Conservation (phyloP, 2,113 vertebrate species). For the Tupaia tana region DNA sequence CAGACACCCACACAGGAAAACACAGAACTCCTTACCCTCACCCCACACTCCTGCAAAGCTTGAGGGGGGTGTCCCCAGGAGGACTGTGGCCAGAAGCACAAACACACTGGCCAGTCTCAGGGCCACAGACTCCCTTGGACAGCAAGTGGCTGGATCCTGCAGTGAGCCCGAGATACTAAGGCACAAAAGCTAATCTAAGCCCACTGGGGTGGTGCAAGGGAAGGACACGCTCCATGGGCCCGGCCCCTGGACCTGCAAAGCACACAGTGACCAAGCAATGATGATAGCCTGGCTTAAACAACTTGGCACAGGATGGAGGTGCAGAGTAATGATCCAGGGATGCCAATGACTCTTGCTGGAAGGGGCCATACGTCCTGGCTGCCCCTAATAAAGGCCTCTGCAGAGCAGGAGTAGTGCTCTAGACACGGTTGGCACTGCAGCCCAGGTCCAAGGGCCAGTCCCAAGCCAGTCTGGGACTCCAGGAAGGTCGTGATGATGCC, state of each 20-base stretch:
- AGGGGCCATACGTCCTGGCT: not conserved
- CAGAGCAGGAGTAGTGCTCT: not conserved
- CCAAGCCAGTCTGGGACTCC: not conserved
- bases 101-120: not conserved
- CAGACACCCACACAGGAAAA: not conserved
- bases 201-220: slow-evolving; percentile 34
- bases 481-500: not conserved
- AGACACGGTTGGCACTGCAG: not conserved
- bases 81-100: not conserved
- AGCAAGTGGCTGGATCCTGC: not conserved
- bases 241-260: not conserved
- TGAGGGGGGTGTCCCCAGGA: not conserved
- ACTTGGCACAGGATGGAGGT: not conserved
- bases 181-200: slow-evolving; percentile 80
- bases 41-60: not conserved
- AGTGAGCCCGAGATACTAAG: slow-evolving; percentile 68
- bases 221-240: not conserved
- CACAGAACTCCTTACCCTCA: not conserved
- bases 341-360: slow-evolving; percentile 23
- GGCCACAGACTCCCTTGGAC: not conserved
- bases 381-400: not conserved
- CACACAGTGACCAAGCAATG: slow-evolving; percentile 51
- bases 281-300: not conserved
- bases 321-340: not conserved
- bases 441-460: not conserved